These are phyloP conservation scores for Eilema griseolum DNA, from an alignment of 2,888 invertebrate genomes.

Conservation along the genomic window DNA sequence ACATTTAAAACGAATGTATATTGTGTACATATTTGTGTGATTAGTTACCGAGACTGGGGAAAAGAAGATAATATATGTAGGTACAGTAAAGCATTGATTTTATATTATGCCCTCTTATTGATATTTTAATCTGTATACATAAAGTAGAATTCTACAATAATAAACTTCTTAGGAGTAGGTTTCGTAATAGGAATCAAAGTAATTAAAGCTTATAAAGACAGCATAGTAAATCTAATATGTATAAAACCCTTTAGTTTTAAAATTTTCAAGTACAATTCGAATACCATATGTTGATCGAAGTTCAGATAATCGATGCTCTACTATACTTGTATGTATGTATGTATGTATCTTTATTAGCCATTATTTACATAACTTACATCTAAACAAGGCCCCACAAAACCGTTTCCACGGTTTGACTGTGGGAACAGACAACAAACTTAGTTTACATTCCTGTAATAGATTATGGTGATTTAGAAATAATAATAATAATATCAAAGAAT, in stretches of 20 bases:
- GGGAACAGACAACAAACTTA: too few species aligned
- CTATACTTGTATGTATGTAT: too few species aligned
- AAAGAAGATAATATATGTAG: background rate
- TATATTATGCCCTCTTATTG: background rate
- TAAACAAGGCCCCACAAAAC: too few species aligned
- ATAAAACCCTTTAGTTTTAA: background rate
- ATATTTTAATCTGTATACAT: background rate
- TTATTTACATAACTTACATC: too few species aligned
- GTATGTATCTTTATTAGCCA: too few species aligned
- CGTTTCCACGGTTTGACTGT: too few species aligned
- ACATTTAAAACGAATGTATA: slow-evolving; percentile 67
- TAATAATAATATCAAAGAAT: slow-evolving; percentile 20
- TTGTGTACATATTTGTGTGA: slow-evolving; percentile 73
- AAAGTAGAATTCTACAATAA: background rate
- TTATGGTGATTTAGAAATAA: slow-evolving; percentile 33
- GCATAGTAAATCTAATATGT: background rate
- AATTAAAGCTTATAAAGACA: background rate
- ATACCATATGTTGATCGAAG: background rate
- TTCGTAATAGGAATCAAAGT: background rate
- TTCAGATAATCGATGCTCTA: background rate
- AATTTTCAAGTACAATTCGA: background rate
- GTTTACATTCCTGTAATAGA: slow-evolving; percentile 37
- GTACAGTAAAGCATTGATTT: background rate
- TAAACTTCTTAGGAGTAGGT: background rate
- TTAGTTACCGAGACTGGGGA: slow-evolving; percentile 52